Base-by-base conservation (phyloP, 2,888 invertebrate genomes). In the Troides helena region DNA sequence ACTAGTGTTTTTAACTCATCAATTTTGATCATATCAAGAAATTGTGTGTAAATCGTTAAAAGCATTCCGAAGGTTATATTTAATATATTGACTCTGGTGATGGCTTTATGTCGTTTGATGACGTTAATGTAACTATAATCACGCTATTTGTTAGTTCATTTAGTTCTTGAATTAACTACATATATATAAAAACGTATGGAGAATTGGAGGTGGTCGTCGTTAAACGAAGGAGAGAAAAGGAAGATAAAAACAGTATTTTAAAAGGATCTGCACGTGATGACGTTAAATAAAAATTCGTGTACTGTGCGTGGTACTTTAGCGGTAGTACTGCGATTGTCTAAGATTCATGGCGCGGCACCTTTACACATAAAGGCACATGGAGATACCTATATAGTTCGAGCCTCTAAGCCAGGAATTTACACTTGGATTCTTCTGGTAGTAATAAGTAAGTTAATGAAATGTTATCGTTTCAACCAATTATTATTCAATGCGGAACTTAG, bases 341-440 rank as follows among this genome's bases (percentile, higher is more conserved):
- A 62, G 12, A 46, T 67, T 12, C 67, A 67, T 25, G 67, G 67
- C n/a, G 57, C 46, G 23, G 62, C 67, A 25, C 43, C 67, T 43
- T 39, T 67, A 25, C 3, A 14, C 12, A 57, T 67, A 18, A 56
- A 67, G 43, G 25, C 57, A n/a, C 57, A 57, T 57, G 67, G 57
- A 23, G 43, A 57, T 62, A 25, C 23, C 10, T 57, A 67, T 23
- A 56, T 58, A 4, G 43, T 56, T 23, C 67, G 62, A 5, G 14
- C 59, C 12, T 66, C 66, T 18, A 36, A 60, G 6, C 60, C 18
- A 1, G 17, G 18, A 60, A 1, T 36, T 36, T 36, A 18, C 36
- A 60, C 30, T 18, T 36, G 60, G 36, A 7, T 60, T n/a, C 21
- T 66, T 5, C 12, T 25, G 4, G 7, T 39, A 25, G 17, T 58